Evolutionary conservation across 92 coral and sea anemone genomes (phyloP).

Genomic region (Chrysogorgia sp.): DNA sequence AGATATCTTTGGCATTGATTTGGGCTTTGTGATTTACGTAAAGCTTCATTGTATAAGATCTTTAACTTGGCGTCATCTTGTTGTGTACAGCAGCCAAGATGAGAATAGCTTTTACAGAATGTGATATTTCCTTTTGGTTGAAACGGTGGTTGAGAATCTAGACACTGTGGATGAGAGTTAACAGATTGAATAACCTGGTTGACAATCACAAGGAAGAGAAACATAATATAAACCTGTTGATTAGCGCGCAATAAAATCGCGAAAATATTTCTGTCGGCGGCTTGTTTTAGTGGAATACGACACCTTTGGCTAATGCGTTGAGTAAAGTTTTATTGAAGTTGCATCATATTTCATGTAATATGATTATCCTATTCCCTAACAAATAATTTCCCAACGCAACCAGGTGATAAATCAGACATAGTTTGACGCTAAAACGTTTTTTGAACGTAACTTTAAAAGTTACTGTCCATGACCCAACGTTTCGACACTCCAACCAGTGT

Average conservation of each 20-base stretch:
- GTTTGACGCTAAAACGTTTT: too few species aligned
- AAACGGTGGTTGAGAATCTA: slow-evolving; percentile 88
- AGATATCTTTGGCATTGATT: slow-evolving; percentile 65
- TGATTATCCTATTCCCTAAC: too few species aligned
- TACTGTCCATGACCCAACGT: too few species aligned
- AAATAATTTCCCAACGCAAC: too few species aligned
- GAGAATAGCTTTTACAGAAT: slow-evolving; percentile 72
- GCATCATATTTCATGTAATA: too few species aligned
- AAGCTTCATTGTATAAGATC: slow-evolving; percentile 40
- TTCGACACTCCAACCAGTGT: too few species aligned
- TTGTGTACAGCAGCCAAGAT: slow-evolving; percentile 80
- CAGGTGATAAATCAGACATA: too few species aligned
- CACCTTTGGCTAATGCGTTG: too few species aligned
- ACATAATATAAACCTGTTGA: not conserved
- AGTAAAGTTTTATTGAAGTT: too few species aligned
- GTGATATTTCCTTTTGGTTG: slow-evolving; percentile 44
- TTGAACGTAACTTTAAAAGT: too few species aligned
- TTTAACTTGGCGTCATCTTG: slow-evolving; percentile 61
- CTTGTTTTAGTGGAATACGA: too few species aligned
- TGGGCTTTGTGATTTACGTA: slow-evolving; percentile 42
- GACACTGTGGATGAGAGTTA: slow-evolving; percentile 81
- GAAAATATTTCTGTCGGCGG: too few species aligned
- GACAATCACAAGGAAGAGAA: not conserved
- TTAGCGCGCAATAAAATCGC: not conserved
- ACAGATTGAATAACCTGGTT: not conserved